Conservation (phyloP, 2,797 vertebrate genomes). For the Takifugu rubripes region DNA sequence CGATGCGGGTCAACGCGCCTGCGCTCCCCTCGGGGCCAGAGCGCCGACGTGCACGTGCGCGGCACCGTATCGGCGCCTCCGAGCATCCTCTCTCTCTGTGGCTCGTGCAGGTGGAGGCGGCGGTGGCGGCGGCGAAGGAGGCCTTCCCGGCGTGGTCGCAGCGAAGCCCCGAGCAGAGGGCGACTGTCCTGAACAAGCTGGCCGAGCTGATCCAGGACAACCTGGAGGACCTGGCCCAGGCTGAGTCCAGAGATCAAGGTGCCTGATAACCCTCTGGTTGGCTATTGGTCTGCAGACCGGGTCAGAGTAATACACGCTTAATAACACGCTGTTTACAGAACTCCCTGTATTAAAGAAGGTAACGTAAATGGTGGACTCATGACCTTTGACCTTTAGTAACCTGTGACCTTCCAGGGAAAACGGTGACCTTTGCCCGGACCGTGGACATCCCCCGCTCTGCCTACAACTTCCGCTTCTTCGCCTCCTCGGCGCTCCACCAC, state of each 20-base stretch:
- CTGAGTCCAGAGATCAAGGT: conserved; percentile 98
- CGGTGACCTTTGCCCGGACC: conserved; percentile 79
- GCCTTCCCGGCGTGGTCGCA: conserved; percentile 89
- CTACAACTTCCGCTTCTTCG: conserved; percentile 93
- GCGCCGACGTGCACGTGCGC: not conserved
- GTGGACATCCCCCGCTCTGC: conserved; percentile 87
- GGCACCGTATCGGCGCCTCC: not conserved
- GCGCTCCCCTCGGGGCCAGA: too few relatives aligned
- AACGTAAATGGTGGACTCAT: too few relatives aligned
- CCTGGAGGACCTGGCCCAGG: conserved; percentile 86
- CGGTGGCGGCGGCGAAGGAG: conserved; percentile 84
- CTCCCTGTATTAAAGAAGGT: too few relatives aligned
- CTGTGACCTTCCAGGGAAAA: conserved; percentile 81
- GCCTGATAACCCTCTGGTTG: not conserved
- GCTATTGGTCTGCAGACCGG: not conserved
- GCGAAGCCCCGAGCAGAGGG: conserved; percentile 80
- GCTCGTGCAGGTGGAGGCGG: conserved; percentile 80
- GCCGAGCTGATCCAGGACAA: conserved; percentile 86
- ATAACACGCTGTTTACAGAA: too few relatives aligned
- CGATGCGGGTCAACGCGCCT: not conserved
- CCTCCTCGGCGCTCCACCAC: conserved; percentile 87
- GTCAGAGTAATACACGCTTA: not conserved
- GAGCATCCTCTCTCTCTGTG: not conserved
- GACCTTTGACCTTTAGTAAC: not conserved
- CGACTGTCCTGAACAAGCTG: conserved; percentile 82